Evolutionary conservation across 2,888 invertebrate genomes (phyloP).

Genomic region (Agrilus biguttatus): DNA sequence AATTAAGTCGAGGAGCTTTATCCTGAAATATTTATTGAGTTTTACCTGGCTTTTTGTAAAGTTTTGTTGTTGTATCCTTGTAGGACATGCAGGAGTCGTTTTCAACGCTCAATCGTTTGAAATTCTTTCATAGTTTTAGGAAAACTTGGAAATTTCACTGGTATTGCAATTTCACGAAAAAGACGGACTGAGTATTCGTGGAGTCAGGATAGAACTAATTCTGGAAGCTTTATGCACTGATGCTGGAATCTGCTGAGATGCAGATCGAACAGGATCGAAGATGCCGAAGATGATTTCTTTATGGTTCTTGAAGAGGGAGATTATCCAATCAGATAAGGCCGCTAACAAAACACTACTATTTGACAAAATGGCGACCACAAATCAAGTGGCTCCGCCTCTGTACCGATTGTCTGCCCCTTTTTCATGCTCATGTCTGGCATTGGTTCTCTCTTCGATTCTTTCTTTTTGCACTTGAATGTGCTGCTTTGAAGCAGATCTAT

Average conservation of each 20-base stretch:
- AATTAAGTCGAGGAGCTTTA: constrained; percentile 10
- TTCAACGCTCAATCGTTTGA: too few species aligned
- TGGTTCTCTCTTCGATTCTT: constrained; percentile 29
- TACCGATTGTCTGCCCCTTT: constrained; percentile 35
- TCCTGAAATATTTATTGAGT: constrained; percentile 16
- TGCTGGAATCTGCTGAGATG: too few species aligned
- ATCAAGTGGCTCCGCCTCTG: constrained; percentile 32
- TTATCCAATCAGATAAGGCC: constrained; percentile 34
- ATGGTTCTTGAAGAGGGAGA: constrained; percentile 26
- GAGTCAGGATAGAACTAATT: too few species aligned
- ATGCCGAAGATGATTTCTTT: constrained; percentile 3
- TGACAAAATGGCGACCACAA: constrained; percentile 39
- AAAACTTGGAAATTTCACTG: too few species aligned
- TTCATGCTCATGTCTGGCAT: constrained; percentile 31
- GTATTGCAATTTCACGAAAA: too few species aligned
- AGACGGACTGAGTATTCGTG: too few species aligned
- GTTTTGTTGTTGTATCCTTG: constrained; percentile 4
- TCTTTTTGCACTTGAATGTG: constrained; percentile 21
- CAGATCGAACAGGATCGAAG: too few species aligned
- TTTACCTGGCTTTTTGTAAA: constrained; percentile 7
- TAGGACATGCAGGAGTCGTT: too few species aligned
- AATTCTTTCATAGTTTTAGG: too few species aligned
- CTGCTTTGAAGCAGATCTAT: constrained; percentile 23
- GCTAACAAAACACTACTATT: constrained; percentile 37
- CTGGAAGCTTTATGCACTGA: too few species aligned